Base-by-base conservation (phyloP, 2,888 invertebrate species). In the Spatulosminthurus flaviceps region DNA sequence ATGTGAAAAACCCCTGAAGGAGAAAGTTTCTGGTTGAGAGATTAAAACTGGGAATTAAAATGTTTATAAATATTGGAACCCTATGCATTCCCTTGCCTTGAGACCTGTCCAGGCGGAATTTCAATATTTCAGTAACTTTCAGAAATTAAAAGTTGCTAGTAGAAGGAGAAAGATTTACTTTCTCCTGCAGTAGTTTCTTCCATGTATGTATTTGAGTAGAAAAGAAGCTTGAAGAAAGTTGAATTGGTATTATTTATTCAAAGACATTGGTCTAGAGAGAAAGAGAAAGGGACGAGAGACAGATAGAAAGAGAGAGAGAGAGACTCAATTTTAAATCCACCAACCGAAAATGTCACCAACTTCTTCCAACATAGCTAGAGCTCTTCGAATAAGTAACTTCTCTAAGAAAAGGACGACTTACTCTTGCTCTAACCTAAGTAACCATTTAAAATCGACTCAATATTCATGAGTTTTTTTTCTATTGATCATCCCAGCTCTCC, bases 281-380 rank as follows among this genome's bases (percentile, higher is more conserved):
- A 69, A 69, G 64, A 28, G 72, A 79, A 60, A 64, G 61, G 26
- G 26, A 24, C 34, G 41, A 34, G 26, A 75, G 76, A 61, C 51
- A 77, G 77, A 73, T 60, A 67, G 71, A 60, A 34, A 71, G 75
- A 70, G 71, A 51, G 34, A 26, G 60, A 70, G 60, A 28, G 70
- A 42, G 51, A 67, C 51, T 51, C 51, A 19, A 51, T 5, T 51
- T 51, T 2, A 51, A 51, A 51, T 51, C n/a, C 51, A 51, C 9
- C 51, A 19, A 51, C 51, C 51, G 51, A 67, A 19, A 67, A 67
- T 28, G 29, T 67, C 67, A 67, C 26, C 26, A 67, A 22, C 26
- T 19, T 67, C 29, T 67, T 28, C 22, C 1, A 24, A 19, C 11
- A 24, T 67, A 64, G 24, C 19, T 61, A 7, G 7, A 61, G 22